Conservation (phyloP, 2,888 invertebrate genomes). For the Hanleya hanleyi region DNA sequence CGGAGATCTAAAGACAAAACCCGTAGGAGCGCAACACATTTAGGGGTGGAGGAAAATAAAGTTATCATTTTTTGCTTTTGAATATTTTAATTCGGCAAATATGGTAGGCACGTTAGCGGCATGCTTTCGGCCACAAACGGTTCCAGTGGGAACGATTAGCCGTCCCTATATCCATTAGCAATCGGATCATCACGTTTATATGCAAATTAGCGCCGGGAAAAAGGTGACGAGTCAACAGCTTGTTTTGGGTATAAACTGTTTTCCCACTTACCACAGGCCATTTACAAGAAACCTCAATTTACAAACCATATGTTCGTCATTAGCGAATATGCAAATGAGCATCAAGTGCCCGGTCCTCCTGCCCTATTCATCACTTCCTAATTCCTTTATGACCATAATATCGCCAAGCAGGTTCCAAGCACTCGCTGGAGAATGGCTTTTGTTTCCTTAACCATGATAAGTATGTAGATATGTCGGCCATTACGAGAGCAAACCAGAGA, state of each 20-base stretch:
- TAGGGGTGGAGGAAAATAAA: too few species aligned
- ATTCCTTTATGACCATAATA: neutral
- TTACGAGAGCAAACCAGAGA: too few species aligned
- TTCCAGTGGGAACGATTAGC: neutral
- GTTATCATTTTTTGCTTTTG: too few species aligned
- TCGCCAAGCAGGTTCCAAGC: too few species aligned
- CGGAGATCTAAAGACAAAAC: too few species aligned
- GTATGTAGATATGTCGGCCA: too few species aligned
- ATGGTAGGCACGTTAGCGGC: neutral
- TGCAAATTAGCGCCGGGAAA: neutral
- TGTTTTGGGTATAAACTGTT: constrained; percentile 7
- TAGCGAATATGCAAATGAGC: constrained; percentile 7
- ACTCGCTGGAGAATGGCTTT: too few species aligned
- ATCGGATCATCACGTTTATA: neutral
- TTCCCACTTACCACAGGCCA: neutral
- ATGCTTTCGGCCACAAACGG: neutral
- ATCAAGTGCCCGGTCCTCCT: neutral
- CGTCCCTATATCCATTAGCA: neutral
- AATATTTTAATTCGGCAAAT: constrained; percentile 5
- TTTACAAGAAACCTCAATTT: constrained; percentile 8
- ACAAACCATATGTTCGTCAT: neutral
- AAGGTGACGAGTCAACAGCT: constrained; percentile 1
- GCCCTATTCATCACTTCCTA: neutral
- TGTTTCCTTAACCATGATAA: too few species aligned
- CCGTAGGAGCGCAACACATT: too few species aligned